phyloP scores from a whole-genome alignment of 2,888 invertebrate genomes.

The Drosophila mayaguana region DNA sequence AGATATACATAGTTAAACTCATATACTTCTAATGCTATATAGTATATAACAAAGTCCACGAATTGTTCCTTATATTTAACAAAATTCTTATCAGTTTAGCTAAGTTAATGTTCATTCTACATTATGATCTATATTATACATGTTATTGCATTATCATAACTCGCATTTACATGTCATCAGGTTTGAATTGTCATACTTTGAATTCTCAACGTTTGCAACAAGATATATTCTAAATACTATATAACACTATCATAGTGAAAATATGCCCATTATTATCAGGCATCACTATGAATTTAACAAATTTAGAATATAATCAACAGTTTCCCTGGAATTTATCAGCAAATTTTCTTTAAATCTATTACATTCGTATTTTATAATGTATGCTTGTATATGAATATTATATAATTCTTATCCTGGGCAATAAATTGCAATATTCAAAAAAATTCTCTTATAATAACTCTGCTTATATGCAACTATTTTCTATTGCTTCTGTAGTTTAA shows the following conservation, averaged over 20 bases:
- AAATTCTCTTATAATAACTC: neutral
- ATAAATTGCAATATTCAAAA: neutral
- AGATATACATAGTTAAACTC: neutral
- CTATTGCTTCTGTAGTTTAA: neutral
- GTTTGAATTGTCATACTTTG: neutral
- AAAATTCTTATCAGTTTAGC: neutral
- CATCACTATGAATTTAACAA: neutral
- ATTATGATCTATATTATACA: conserved; percentile 1
- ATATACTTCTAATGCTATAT: neutral
- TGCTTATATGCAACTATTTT: neutral
- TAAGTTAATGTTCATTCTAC: neutral
- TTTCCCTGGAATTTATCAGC: neutral
- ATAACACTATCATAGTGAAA: neutral
- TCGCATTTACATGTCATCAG: neutral
- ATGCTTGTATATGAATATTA: neutral
- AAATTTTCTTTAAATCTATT: neutral
- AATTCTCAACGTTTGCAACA: neutral
- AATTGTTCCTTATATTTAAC: neutral
- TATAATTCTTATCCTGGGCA: neutral
- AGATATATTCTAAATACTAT: neutral
- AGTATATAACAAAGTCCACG: neutral
- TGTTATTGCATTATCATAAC: neutral
- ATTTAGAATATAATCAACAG: neutral
- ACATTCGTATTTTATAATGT: neutral
- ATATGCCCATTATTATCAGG: neutral